Base-by-base conservation (phyloP, 2,888 invertebrate species). In the Caenorhabditis afra region DNA sequence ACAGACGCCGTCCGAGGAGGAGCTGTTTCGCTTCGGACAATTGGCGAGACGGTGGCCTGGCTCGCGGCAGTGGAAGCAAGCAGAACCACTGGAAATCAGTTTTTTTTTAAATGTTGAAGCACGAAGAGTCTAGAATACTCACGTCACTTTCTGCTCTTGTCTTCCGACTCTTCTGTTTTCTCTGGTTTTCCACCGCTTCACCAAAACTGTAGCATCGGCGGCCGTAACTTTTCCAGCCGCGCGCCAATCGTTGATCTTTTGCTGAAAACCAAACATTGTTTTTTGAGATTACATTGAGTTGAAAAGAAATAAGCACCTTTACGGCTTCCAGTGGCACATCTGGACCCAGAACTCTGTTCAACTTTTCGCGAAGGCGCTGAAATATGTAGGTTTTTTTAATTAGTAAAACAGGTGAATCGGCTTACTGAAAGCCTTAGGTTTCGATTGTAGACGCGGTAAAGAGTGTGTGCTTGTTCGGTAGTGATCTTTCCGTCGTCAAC, bases 1-100 rank as follows among this genome's bases (percentile, higher is more conserved):
- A 89, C 95, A 95, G 57, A 95, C 93, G 8, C 94, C 94, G 3
- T 89, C 88, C 11, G 90, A 90, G n/a, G 53, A 18, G 8, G 62
- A 45, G 20, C 39, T 57, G 44, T 77, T 78, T 55, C 68, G 67
- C 55, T 94, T 93, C 0, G 95, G 95, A 91, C 96, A 96, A 79
- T 95, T 94, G 0, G 94, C 93, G 39, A 95, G 91, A 85, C 93
- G 93, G 89, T 96, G 96, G 0, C 95, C 95, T 8, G 94, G 93
- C 91, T 94, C 93, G 12, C 94, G 91, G 90, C 95, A 95, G 85
- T 95, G 94, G 89, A 94, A 95, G 89, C 95, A 95, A 10, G 82
- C 57, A 18, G 70, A 22, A 18, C 22, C 16, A 8, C 78, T 80
- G 70, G 35, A 74, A 70, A 53, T 16, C n/a, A 55, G 20, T 18